Evolutionary conservation across 2,113 vertebrate genomes (phyloP).

Genomic region (Chlorodrepanis virens): DNA sequence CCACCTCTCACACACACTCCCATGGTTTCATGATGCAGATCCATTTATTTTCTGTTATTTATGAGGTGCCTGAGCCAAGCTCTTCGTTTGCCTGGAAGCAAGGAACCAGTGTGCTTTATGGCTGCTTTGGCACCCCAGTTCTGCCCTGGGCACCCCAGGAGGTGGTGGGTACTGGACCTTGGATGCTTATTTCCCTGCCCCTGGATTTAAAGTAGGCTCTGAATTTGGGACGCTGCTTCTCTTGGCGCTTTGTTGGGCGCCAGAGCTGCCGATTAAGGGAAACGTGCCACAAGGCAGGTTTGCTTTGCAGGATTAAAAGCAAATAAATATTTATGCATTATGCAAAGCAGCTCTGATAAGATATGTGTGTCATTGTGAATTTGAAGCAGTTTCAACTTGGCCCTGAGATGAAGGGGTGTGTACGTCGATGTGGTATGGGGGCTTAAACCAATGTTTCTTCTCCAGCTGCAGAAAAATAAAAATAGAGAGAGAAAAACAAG

Average conservation of each 20-base stretch:
- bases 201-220: background rate
- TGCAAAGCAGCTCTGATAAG: constrained; percentile 55
- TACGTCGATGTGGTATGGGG: background rate
- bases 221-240: background rate
- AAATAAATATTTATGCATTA: constrained; percentile 71
- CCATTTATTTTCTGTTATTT: background rate
- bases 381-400: constrained; percentile 39
- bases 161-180: background rate
- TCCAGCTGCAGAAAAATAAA: background rate
- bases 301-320: constrained; percentile 69
- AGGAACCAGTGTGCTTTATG: background rate
- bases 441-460: background rate
- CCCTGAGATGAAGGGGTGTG: background rate
- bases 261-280: background rate
- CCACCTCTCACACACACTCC: background rate
- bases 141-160: background rate
- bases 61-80: background rate
- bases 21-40: background rate
- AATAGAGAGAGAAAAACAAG: background rate
- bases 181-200: background rate
- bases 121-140: background rate
- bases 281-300: constrained; percentile 59
- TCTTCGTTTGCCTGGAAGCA: fast-evolving
- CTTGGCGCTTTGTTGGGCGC: background rate
- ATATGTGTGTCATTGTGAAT: constrained; percentile 46